These are phyloP conservation scores for Thamnophis sirtalis DNA, from an alignment of 2,113 vertebrate species.

Conservation along the genomic window DNA sequence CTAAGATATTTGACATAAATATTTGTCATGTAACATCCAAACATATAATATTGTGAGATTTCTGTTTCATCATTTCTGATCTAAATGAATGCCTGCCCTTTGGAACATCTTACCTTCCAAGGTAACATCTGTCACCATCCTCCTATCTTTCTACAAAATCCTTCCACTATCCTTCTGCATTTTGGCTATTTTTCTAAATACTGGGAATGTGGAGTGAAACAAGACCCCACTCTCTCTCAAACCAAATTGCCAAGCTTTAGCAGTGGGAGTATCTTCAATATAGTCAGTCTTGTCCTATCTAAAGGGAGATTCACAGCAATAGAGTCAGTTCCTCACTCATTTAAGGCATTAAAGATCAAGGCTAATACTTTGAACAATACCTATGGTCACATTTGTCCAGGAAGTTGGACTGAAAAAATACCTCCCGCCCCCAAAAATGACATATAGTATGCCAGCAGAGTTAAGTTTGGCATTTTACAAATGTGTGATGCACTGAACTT, in stretches of 20 bases:
- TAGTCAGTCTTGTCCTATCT: background rate
- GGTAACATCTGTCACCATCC: background rate
- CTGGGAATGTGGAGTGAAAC: background rate
- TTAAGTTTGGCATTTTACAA: background rate
- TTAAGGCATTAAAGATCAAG: background rate
- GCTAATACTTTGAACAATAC: background rate
- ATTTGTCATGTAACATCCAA: background rate
- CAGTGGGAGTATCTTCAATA: background rate
- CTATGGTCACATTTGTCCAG: background rate
- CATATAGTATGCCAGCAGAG: background rate
- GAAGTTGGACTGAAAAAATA: background rate
- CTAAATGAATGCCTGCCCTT: background rate
- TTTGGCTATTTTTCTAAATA: background rate
- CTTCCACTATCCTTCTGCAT: background rate
- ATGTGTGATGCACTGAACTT: background rate
- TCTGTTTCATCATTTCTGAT: background rate
- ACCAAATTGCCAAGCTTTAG: background rate
- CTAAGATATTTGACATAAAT: background rate
- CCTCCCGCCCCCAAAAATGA: no score
- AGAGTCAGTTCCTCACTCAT: background rate
- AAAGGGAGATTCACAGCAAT: background rate
- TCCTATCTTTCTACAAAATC: background rate
- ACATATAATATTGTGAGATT: background rate
- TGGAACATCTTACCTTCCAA: background rate
- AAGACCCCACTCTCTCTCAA: background rate